Base-by-base conservation (phyloP, 2,888 invertebrate genomes). In the Neocrepidodera transversa region DNA sequence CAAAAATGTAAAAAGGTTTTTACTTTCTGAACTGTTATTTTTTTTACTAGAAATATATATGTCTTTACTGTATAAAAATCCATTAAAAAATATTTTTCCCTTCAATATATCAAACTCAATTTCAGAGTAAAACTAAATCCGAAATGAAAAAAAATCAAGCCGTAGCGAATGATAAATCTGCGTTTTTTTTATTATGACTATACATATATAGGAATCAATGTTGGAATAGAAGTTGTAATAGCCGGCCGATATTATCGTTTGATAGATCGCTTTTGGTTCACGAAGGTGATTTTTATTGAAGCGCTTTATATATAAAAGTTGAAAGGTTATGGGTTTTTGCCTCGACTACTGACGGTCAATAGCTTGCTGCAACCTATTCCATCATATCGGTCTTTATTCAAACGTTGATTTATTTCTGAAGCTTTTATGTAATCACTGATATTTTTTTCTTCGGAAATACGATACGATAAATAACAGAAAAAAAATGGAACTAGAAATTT, bases 221-320 rank as follows among this genome's bases (percentile, higher is more conserved):
- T 62, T 47, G 62, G 67, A 67, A 66, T 64, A 71, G 70, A 73
- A 71, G 69, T 73, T 72, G 71, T 73, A 74, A 74, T 73, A 74
- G 74, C 71, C 69, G 64, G 54, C 74, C 73, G 76, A 78, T 77
- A 77, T 77, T 78, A 78, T 77, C 77, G 71, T 70, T 73, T 78
- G 78, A 78, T 78, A 71, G 77, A 78, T 78, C 70, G 77, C 71
- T 69, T 70, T 68, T 74, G 75, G 76, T 77, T 76, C 76, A 76
- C 70, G 74, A 69, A 78, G 76, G 77, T 78, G 77, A 77, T 77
- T 76, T 78, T 78, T 78, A 78, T 77, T 78, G 76, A 75, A 63
- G 63, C 66, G 68, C 70, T 73, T 73, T 73, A 72, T 74, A 71
- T 69, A 66, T 69, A 75, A 74, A n/a, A 74, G 74, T 74, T 72